Percentiles rank a stretch among this genome's conserved stretches.
Conservation (phyloP, 2,113 vertebrate species). For the Bubo blakistoni region DNA sequence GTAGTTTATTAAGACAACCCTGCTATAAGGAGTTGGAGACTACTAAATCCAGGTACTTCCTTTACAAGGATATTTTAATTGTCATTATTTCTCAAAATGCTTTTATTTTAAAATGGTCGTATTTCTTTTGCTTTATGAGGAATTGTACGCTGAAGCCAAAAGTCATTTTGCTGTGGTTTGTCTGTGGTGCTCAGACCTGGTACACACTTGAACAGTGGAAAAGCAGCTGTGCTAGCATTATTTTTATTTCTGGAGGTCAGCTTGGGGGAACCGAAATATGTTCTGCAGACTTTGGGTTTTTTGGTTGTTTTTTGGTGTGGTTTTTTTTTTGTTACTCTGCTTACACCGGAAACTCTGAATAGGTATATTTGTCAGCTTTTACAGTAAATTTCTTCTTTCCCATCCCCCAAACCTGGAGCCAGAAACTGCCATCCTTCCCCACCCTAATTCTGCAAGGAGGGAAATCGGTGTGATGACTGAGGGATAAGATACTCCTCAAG, state of each 20-base stretch:
- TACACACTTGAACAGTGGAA: conserved; percentile 20
- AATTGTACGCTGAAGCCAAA: neutral
- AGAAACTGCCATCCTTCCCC: conserved; percentile 47
- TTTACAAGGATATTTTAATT: neutral
- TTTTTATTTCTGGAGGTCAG: conserved; percentile 68
- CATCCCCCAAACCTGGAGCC: conserved; percentile 30
- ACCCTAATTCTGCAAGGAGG: conserved; percentile 18
- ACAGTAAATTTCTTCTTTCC: conserved; percentile 56
- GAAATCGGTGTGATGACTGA: neutral
- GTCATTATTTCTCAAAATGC: neutral
- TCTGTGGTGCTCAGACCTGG: neutral
- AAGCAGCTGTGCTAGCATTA: conserved; percentile 64
- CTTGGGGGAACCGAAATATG: conserved; percentile 72
- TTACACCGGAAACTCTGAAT: conserved; percentile 65
- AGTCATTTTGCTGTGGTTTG: neutral
- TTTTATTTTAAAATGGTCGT: fast-evolving
- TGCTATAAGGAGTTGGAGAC: neutral
- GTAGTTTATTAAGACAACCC: neutral
- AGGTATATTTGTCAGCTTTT: conserved; percentile 66
- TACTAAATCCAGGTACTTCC: neutral
- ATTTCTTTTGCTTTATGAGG: neutral
- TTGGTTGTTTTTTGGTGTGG: neutral
- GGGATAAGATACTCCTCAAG: neutral
- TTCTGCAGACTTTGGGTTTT: conserved; percentile 62
- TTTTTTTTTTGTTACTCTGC: conserved; percentile 49